These are phyloP conservation scores for Bruchidius siliquastri DNA, from an alignment of 2,888 invertebrate genomes.

Conservation along the genomic window DNA sequence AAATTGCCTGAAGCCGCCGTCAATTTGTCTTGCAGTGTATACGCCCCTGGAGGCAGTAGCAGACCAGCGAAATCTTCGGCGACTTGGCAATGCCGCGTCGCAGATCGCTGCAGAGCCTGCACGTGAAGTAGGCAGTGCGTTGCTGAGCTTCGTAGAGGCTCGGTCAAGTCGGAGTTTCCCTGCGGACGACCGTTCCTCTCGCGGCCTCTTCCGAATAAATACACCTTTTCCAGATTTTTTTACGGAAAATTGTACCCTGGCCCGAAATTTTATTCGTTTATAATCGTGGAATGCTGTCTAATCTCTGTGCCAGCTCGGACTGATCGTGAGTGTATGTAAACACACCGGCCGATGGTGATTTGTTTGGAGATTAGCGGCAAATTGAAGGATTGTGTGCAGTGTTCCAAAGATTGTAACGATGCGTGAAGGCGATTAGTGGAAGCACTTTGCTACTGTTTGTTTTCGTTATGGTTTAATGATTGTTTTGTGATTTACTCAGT, in stretches of 20 bases:
- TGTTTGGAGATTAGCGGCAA: conserved; percentile 17
- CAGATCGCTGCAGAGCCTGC: conserved; percentile 34
- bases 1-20: conserved; percentile 4
- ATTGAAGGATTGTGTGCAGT: conserved; percentile 20
- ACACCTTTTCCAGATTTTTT: not conserved
- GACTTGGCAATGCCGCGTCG: conserved; percentile 29
- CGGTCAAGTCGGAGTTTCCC: conserved; percentile 14
- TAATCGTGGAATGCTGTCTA: not conserved
- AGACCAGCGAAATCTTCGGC: conserved; percentile 5
- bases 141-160: conserved; percentile 25
- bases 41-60: not conserved
- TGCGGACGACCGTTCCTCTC: not conserved
- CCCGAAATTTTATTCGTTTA: not conserved
- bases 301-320: not conserved
- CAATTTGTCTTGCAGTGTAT: conserved; percentile 9
- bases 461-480: conserved; percentile 25
- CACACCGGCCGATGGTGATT: conserved; percentile 15
- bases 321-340: not conserved
- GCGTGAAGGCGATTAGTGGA: conserved; percentile 20
- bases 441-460: conserved; percentile 22
- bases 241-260: not conserved
- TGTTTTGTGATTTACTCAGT: conserved; percentile 23
- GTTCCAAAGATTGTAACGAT: conserved; percentile 21
- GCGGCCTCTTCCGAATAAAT: not conserved
- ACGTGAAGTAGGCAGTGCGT: conserved; percentile 36